A percentile compares a stretch with the other conserved stretches of the same genome.
Conservation (phyloP, 2,797 vertebrate species). For the Carcharodon carcharias region DNA sequence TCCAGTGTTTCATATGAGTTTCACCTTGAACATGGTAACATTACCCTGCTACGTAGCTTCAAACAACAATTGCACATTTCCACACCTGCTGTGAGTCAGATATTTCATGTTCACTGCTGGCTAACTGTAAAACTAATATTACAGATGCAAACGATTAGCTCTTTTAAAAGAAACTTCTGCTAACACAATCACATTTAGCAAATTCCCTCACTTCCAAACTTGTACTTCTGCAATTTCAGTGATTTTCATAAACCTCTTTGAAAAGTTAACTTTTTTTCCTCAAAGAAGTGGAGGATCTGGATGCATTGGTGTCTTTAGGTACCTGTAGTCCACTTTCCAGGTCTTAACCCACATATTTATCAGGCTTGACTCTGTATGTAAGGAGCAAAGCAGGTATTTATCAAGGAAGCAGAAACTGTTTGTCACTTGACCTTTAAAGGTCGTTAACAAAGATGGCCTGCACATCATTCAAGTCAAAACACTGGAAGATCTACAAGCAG, state of each 20-base stretch:
- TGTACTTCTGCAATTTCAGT: neutral
- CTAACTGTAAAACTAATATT: neutral
- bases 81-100: neutral
- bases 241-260: neutral
- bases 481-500: neutral
- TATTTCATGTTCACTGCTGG: neutral
- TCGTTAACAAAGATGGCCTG: neutral
- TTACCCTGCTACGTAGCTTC: neutral
- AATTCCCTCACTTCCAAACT: neutral
- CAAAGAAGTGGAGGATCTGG: neutral
- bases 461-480: neutral
- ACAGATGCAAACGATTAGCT: neutral
- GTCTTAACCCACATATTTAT: neutral
- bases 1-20: too few species aligned
- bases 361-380: too few species aligned
- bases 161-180: neutral
- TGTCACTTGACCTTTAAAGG: neutral
- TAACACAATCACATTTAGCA: neutral
- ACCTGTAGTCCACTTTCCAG: neutral
- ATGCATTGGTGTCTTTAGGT: fast-evolving
- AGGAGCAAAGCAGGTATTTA: neutral
- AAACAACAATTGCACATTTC: neutral
- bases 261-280: neutral
- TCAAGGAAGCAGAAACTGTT: neutral
- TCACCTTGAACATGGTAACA: neutral